These are phyloP conservation scores for Helicoverpa assulta DNA, from an alignment of 2,888 invertebrate species.

Conservation along the genomic window DNA sequence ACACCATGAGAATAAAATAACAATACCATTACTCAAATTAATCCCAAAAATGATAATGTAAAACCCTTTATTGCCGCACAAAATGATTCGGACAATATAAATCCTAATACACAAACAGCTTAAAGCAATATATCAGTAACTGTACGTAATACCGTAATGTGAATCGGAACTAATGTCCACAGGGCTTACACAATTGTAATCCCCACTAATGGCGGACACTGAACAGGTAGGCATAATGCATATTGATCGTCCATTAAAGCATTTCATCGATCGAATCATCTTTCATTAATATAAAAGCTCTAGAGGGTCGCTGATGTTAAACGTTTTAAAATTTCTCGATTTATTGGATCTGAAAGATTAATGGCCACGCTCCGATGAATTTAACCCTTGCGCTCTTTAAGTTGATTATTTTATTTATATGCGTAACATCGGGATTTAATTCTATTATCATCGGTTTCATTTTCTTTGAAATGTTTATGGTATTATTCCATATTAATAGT, in stretches of 20 bases:
- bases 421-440: slow-evolving; percentile 31
- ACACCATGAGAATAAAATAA: slow-evolving; percentile 36
- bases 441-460: slow-evolving; percentile 5
- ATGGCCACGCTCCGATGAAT: slow-evolving; percentile 60
- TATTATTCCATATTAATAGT: not conserved
- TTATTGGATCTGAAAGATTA: slow-evolving; percentile 69
- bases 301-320: slow-evolving; percentile 70
- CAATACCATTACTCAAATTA: slow-evolving; percentile 55
- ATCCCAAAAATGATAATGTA: slow-evolving; percentile 51
- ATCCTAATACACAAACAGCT: slow-evolving; percentile 68
- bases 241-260: slow-evolving; percentile 84
- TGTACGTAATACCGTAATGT: slow-evolving; percentile 72
- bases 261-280: slow-evolving; percentile 76
- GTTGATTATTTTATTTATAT: slow-evolving; percentile 45
- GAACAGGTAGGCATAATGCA: slow-evolving; percentile 72
- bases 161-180: slow-evolving; percentile 76
- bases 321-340: slow-evolving; percentile 70
- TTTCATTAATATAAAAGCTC: slow-evolving; percentile 77
- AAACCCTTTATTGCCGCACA: slow-evolving; percentile 61
- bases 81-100: slow-evolving; percentile 58
- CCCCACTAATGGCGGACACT: slow-evolving; percentile 70
- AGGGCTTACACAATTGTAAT: slow-evolving; percentile 80
- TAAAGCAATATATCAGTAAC: slow-evolving; percentile 74
- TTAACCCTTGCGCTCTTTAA: slow-evolving; percentile 45
- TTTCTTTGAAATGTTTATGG: not conserved